A percentile compares a stretch with the other conserved stretches of the same genome.
phyloP scores from a whole-genome alignment of 2,797 vertebrate genomes.

The Agapornis canus region DNA sequence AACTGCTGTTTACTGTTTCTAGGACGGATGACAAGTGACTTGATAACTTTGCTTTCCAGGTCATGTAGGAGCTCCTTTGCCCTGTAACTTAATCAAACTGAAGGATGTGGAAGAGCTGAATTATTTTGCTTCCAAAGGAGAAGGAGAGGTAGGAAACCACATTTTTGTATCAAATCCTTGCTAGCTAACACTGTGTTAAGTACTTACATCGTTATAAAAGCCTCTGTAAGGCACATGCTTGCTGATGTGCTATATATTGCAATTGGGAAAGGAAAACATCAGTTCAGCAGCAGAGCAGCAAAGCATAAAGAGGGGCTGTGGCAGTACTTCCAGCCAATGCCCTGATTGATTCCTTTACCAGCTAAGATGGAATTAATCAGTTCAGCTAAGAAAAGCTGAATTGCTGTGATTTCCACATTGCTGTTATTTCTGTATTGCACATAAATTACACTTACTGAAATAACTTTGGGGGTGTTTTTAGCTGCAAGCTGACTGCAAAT shows the following conservation, averaged over 20 bases:
- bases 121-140: slow-evolving; percentile 93
- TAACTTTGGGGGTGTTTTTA: neutral
- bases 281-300: neutral
- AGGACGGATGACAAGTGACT: slow-evolving; percentile 13
- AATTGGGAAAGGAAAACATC: neutral
- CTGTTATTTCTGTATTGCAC: neutral
- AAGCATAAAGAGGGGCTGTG: neutral
- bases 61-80: slow-evolving; percentile 95
- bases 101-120: slow-evolving; percentile 95
- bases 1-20: neutral
- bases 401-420: neutral
- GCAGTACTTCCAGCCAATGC: neutral
- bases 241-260: neutral
- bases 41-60: slow-evolving; percentile 79
- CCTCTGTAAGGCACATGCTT: neutral
- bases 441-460: neutral
- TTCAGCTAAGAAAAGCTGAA: neutral
- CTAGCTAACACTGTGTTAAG: neutral
- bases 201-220: neutral
- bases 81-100: slow-evolving; percentile 95
- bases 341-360: neutral
- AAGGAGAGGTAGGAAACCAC: slow-evolving; percentile 88
- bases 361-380: neutral
- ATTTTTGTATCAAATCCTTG: slow-evolving; percentile 1
- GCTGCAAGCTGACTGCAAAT: neutral